Conservation (phyloP, 1,140 invertebrate species). For the Platorchestia sp. region DNA sequence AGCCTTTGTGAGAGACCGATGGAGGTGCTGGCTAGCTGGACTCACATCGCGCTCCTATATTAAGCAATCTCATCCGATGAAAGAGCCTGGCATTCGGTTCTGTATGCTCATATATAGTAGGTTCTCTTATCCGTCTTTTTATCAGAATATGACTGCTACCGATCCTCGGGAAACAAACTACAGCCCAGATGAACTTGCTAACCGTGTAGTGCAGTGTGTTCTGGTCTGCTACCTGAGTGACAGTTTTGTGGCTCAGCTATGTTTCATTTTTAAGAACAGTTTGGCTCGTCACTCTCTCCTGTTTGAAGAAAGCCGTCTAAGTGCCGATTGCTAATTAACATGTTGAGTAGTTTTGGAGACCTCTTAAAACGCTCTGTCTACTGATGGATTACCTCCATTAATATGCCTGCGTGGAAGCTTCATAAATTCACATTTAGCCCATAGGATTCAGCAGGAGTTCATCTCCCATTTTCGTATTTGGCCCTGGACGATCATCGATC, state of each 20-base stretch:
- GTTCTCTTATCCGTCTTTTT: background rate
- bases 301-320: background rate
- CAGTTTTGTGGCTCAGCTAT: background rate
- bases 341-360: background rate
- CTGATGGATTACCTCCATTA: slow-evolving; percentile 50
- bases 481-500: slow-evolving; percentile 38
- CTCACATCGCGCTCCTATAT: background rate
- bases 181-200: background rate
- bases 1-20: background rate
- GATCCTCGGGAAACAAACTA: background rate
- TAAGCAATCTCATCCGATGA: background rate
- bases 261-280: background rate
- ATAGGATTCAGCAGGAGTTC: slow-evolving; percentile 28
- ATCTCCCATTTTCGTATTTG: slow-evolving; percentile 44
- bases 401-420: slow-evolving; percentile 8
- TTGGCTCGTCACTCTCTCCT: background rate
- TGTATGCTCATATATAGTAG: background rate
- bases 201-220: background rate
- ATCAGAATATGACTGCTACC: background rate
- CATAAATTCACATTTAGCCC: slow-evolving; percentile 45
- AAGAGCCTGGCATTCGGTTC: background rate
- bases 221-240: background rate
- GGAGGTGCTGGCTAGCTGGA: background rate
- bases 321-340: slow-evolving; percentile 38
- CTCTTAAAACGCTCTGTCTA: background rate